Evolutionary conservation across 1,140 invertebrate genomes (phyloP).

Genomic region (Drosophila pandora): DNA sequence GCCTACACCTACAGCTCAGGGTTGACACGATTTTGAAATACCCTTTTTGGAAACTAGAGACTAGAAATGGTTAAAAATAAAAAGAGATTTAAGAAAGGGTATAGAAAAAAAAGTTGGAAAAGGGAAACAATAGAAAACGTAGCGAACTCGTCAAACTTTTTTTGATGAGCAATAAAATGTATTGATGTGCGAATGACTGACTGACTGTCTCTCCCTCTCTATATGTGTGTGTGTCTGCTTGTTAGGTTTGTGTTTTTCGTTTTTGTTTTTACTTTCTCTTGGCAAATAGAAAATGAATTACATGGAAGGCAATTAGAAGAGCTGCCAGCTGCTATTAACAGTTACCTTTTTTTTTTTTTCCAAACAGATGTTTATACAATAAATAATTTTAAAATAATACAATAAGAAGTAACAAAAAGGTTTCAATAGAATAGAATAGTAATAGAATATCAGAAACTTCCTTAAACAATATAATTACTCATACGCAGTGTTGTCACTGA

Average conservation of each 20-base stretch:
- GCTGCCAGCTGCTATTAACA: constrained; percentile 14
- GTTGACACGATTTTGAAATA: neutral
- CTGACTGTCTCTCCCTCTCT: neutral
- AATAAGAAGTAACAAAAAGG: no score
- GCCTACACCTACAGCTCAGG: constrained; percentile 48
- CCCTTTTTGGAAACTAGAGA: neutral
- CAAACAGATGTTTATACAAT: neutral
- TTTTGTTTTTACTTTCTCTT: constrained; percentile 76
- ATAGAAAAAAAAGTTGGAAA: no score
- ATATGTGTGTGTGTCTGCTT: constrained; percentile 10
- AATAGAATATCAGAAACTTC: no score
- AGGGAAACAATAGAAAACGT: constrained; percentile 65
- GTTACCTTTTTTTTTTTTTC: neutral
- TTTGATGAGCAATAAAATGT: constrained; percentile 70
- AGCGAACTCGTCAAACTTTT: constrained; percentile 57
- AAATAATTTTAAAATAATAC: no score
- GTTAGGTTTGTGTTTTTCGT: constrained; percentile 12
- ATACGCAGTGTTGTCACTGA: no score
- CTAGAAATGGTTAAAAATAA: no score
- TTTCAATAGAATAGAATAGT: no score
- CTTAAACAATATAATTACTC: no score
- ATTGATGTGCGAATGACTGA: constrained; percentile 19
- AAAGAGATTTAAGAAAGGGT: neutral
- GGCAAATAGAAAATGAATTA: constrained; percentile 77
- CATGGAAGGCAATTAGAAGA: constrained; percentile 53